Evolutionary conservation across 2,888 invertebrate species (phyloP).

Genomic region (Pterostichus madidus): DNA sequence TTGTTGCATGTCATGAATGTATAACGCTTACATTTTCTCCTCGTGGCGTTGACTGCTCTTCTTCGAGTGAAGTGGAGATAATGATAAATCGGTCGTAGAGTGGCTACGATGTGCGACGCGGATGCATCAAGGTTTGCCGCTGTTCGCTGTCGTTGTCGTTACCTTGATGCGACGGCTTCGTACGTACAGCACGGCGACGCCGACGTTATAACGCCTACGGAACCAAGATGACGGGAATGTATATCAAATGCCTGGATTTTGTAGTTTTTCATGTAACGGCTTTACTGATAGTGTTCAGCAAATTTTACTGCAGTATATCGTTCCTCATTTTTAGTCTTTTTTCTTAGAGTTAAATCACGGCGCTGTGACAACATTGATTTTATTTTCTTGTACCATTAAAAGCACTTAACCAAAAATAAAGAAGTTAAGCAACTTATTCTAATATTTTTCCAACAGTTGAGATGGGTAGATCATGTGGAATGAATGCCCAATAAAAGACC

Average conservation of each 20-base stretch:
- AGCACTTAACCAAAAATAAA: too few species aligned
- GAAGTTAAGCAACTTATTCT: too few species aligned
- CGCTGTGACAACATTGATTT: too few species aligned
- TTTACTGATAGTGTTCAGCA: conserved; percentile 17
- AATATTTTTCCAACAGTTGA: too few species aligned
- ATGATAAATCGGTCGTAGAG: conserved; percentile 54
- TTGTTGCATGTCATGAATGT: conserved; percentile 28
- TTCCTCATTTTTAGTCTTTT: background rate
- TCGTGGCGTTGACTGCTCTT: conserved; percentile 8
- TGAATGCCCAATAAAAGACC: too few species aligned
- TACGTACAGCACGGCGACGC: too few species aligned
- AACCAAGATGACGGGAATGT: background rate
- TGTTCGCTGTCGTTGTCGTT: background rate
- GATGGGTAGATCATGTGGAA: too few species aligned
- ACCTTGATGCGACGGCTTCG: conserved; percentile 10
- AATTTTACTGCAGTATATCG: conserved; percentile 12
- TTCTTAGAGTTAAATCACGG: too few species aligned
- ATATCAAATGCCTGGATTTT: conserved; percentile 7
- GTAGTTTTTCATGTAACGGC: conserved; percentile 18
- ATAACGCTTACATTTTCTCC: conserved; percentile 7
- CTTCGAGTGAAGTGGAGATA: conserved; percentile 40
- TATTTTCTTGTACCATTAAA: too few species aligned
- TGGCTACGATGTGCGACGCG: conserved; percentile 9
- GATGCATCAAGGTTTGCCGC: conserved; percentile 21
- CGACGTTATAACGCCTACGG: background rate